These are phyloP conservation scores for Apostichopus leukothele DNA, from an alignment of 53 echinoderm and acorn worm genomes.

Conservation along the genomic window DNA sequence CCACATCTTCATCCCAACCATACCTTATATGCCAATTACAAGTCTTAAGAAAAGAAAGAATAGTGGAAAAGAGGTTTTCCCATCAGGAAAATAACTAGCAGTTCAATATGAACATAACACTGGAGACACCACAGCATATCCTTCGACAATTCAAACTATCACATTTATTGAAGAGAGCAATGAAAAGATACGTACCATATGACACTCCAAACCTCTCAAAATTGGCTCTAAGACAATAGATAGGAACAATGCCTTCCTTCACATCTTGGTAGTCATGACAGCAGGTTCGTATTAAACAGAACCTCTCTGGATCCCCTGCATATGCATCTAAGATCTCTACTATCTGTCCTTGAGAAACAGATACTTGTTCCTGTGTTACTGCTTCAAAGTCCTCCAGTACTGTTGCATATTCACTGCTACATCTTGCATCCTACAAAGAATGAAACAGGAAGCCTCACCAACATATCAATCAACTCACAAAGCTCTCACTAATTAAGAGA, in stretches of 20 bases:
- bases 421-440: constrained; percentile 61
- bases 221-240: constrained; percentile 53
- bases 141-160: no score
- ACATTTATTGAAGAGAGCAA: no score
- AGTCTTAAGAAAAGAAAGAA: no score
- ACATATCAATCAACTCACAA: neutral
- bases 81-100: no score
- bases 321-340: constrained; percentile 75
- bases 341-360: constrained; percentile 74
- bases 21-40: no score
- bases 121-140: no score
- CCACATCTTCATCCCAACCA: no score
- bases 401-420: constrained; percentile 80
- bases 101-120: no score
- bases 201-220: constrained; percentile 32
- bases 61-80: no score
- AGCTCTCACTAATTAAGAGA: neutral
- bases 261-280: constrained; percentile 62
- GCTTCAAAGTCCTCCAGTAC: constrained; percentile 90
- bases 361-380: constrained; percentile 55
- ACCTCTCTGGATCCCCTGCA: constrained; percentile 59
- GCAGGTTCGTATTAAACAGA: constrained; percentile 74
- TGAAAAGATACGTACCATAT: constrained; percentile 14
- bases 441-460: neutral
- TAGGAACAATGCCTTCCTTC: constrained; percentile 78